Conservation (phyloP, 2,797 vertebrate genomes). For the Scolopax bukidnonensis region DNA sequence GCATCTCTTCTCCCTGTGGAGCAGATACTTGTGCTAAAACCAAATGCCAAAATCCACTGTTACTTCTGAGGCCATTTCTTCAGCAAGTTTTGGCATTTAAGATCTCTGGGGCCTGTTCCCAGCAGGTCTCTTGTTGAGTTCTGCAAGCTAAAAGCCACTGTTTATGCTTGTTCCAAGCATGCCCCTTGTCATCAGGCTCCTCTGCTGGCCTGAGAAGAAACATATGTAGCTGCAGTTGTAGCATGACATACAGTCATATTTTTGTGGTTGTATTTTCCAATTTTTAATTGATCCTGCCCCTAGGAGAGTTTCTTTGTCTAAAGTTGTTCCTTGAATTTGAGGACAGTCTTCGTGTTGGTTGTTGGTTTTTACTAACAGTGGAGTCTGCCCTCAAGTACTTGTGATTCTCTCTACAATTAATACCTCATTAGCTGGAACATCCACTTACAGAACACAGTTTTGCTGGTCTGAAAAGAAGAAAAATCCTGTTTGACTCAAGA, state of each 20-base stretch:
- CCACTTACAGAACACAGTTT: not conserved
- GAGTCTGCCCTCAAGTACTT: conserved; percentile 30
- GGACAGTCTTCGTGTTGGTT: not conserved
- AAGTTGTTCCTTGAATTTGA: not conserved
- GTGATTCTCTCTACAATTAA: conserved; percentile 38
- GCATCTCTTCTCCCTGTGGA: not conserved
- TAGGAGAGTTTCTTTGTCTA: not conserved
- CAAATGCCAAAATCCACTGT: not conserved
- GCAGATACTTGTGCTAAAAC: not conserved
- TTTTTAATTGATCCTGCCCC: not conserved
- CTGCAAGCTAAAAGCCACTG: not conserved
- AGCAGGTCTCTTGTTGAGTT: not conserved
- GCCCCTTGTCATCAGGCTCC: not conserved
- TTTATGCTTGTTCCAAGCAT: not conserved
- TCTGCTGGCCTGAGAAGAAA: not conserved
- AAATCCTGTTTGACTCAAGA: conserved; percentile 16
- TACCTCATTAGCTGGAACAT: conserved; percentile 55
- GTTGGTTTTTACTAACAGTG: conserved; percentile 35
- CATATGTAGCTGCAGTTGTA: not conserved
- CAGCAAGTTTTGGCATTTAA: not conserved
- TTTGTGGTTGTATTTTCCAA: not conserved
- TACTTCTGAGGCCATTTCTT: not conserved
- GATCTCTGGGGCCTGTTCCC: not conserved
- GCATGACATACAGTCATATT: not conserved
- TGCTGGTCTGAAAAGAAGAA: not conserved